Conservation (phyloP, 2,797 vertebrate species). For the Urosaurus nigricauda region DNA sequence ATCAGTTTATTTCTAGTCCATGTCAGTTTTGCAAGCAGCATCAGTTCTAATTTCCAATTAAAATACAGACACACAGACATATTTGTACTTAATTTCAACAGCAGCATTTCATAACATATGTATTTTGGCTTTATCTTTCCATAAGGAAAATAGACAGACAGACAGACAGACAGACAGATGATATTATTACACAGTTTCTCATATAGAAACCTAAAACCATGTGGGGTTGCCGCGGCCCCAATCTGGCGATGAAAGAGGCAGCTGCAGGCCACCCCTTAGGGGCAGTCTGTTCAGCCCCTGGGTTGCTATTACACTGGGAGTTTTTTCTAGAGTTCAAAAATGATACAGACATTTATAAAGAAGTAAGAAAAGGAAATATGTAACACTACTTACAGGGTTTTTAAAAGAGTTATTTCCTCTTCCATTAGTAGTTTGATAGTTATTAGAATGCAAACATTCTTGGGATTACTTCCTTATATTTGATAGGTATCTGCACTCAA, state of each 20-base stretch:
- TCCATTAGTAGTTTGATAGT: neutral
- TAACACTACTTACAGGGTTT: neutral
- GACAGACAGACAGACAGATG: neutral
- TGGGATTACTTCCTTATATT: neutral
- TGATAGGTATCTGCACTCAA: neutral
- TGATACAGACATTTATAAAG: conserved; percentile 7
- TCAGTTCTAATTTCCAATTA: neutral
- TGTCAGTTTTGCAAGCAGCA: neutral
- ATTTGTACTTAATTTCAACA: neutral
- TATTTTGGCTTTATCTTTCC: neutral
- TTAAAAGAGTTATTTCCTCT: neutral
- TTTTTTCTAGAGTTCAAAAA: neutral
- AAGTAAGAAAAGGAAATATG: neutral
- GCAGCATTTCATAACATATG: neutral
- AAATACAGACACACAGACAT: neutral
- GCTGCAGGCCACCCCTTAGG: no score
- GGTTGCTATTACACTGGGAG: no score
- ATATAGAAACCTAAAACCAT: no score
- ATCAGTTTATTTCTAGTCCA: neutral
- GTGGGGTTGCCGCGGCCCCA: no score
- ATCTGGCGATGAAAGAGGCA: no score
- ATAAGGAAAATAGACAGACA: no score
- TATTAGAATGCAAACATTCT: neutral
- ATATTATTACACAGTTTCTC: neutral
- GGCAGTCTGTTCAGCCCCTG: no score